A percentile compares a stretch with the other conserved stretches of the same genome.
Evolutionary conservation across 1,140 invertebrate species (phyloP).

Genomic region (Grapholita molesta): DNA sequence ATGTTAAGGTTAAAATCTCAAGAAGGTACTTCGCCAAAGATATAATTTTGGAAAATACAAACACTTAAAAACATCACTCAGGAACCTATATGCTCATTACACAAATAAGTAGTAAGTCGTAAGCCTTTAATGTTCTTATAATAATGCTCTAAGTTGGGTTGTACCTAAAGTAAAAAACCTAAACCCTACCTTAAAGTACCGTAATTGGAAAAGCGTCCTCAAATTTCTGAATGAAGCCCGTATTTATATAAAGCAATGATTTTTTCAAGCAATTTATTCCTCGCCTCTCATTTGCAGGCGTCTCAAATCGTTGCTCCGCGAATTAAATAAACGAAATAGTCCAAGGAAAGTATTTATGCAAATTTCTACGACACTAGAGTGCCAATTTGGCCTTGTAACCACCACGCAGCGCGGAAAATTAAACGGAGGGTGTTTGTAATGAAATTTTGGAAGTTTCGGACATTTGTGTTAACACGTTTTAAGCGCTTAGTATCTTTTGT

Average conservation of each 20-base stretch:
- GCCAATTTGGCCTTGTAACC: conserved; percentile 7
- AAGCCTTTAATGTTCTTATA: too few relatives aligned
- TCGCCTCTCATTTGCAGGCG: conserved; percentile 10
- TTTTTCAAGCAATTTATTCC: background rate
- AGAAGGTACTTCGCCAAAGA: too few relatives aligned
- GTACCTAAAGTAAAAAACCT: too few relatives aligned
- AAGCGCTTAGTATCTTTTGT: too few relatives aligned
- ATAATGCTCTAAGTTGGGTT: too few relatives aligned
- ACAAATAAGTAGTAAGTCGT: too few relatives aligned
- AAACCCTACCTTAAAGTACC: too few relatives aligned
- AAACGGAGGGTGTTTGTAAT: conserved; percentile 8
- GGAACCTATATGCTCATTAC: too few relatives aligned
- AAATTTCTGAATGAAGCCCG: background rate
- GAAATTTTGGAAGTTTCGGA: background rate
- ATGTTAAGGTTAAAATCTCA: too few relatives aligned
- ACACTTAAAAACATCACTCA: too few relatives aligned
- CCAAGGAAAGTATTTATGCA: conserved; percentile 14
- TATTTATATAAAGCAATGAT: background rate
- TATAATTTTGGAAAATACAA: too few relatives aligned
- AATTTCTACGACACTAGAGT: conserved; percentile 15
- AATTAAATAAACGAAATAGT: conserved; percentile 18
- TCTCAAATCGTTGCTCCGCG: conserved; percentile 8
- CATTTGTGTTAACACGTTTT: background rate
- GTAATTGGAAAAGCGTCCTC: background rate
- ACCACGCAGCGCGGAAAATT: background rate